Conservation (phyloP, 2,888 invertebrate species). For the Rhodophaea formosa region DNA sequence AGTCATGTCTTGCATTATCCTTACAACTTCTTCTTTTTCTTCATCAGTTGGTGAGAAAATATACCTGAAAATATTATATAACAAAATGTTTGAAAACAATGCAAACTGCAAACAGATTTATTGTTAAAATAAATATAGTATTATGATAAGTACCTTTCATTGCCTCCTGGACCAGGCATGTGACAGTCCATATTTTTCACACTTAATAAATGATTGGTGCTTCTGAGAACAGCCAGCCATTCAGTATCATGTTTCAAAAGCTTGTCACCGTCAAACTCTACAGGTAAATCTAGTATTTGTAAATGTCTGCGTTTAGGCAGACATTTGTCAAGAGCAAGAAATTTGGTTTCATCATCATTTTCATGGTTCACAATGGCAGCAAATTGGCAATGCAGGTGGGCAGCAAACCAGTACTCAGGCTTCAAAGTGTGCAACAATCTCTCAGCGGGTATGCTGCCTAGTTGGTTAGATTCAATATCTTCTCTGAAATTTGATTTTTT, state of each 20-base stretch:
- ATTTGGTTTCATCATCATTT: constrained; percentile 83
- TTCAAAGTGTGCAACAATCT: constrained; percentile 89
- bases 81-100: neutral
- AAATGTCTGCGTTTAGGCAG: constrained; percentile 93
- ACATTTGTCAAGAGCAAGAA: constrained; percentile 98
- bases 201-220: constrained; percentile 93
- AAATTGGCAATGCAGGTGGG: constrained; percentile 98
- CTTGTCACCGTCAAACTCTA: constrained; percentile 76
- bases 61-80: constrained; percentile 74
- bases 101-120: no score
- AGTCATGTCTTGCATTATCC: constrained; percentile 84
- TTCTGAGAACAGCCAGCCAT: constrained; percentile 93
- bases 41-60: constrained; percentile 87
- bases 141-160: constrained; percentile 82
- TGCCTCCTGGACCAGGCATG: constrained; percentile 90
- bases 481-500: constrained; percentile 80
- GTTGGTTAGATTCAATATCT: constrained; percentile 88
- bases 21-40: constrained; percentile 84
- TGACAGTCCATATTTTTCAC: constrained; percentile 85
- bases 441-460: constrained; percentile 94
- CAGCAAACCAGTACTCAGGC: constrained; percentile 97
- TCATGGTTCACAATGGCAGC: constrained; percentile 91
- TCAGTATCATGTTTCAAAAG: constrained; percentile 91
- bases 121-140: neutral
- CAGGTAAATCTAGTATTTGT: constrained; percentile 88